Evolutionary conservation across 2,797 vertebrate genomes (phyloP), one percentile per base, ranked within the genome.

Genomic region (Cichlasoma orientale): DNA sequence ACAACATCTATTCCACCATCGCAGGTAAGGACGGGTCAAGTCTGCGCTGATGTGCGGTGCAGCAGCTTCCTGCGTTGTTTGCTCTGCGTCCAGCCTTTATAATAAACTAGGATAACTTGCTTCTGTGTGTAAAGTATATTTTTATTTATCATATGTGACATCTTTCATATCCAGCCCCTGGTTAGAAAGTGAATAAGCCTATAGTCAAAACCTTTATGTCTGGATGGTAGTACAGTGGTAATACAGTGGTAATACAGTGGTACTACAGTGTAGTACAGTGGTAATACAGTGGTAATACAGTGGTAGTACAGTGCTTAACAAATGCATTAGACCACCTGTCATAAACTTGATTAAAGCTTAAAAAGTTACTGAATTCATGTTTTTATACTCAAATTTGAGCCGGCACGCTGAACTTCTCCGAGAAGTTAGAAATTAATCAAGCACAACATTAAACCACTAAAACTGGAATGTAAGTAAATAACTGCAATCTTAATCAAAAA

Each of bases 1-100:
- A 88, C 54, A 54, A 71, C 13, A 73, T 92, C 58, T 90, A 87
- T 72, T 84, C 90, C 38, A 74, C 41, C 41, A 75, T 91, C 2
- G 78, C 83, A 77, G 87, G 94, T 93, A 29, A 80, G 79, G 6
- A 50, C 16, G 16, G 16, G 19, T 29, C 41, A 8, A 50, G 61
- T 50, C 23, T 47, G 25, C 38, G 0, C 61, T 19, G 41, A 47
- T 66, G 61, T 5, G 19, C 9, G 23, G 14, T 5, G 41, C 13
- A 44, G 41, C 41, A 16, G 13, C 41, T 44, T 12, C 21, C 21
- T 63, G 59, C 21, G 44, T 18, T 63, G 8, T 63, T 63, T 63
- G 8, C 21, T 41, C 41, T 66, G 41, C 41, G 27, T 47, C 16
- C 61, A 66, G 21, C 47, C 38, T 47, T 66, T 4, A 66, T 47